Conservation (phyloP, 1,140 invertebrate genomes). For the Mesaphorura yosii region DNA sequence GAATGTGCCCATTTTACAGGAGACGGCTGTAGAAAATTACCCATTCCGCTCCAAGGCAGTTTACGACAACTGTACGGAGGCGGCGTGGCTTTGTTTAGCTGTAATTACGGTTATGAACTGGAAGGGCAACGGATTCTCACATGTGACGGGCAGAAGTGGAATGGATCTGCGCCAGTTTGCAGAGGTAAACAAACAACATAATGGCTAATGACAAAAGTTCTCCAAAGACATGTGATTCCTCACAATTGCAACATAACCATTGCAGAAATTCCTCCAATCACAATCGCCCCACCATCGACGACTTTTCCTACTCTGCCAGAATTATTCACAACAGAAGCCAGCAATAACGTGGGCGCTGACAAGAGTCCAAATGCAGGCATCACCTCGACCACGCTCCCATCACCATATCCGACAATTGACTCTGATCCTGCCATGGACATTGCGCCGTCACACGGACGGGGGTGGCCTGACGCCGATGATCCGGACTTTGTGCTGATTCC, state of each 20-base stretch:
- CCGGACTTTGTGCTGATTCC: too few species aligned
- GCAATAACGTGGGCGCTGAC: too few species aligned
- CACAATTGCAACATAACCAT: too few species aligned
- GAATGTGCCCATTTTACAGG: constrained; percentile 8
- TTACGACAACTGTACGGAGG: constrained; percentile 17
- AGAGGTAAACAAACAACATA: constrained; percentile 7
- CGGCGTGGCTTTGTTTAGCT: constrained; percentile 18
- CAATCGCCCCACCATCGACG: background rate
- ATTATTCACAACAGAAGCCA: background rate
- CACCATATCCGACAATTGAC: too few species aligned
- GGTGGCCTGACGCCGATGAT: too few species aligned
- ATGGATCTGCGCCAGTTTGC: constrained; percentile 22
- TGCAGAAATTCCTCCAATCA: constrained; percentile 5
- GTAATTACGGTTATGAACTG: constrained; percentile 5
- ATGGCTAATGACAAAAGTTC: too few species aligned
- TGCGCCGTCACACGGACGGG: too few species aligned
- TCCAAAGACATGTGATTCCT: too few species aligned
- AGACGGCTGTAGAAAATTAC: constrained; percentile 16
- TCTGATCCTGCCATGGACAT: too few species aligned
- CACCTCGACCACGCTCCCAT: too few species aligned
- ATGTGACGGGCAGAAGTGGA: constrained; percentile 20
- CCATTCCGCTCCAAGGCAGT: constrained; percentile 1
- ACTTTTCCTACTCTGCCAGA: background rate
- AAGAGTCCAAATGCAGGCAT: too few species aligned
- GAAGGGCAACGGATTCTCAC: constrained; percentile 9